Percentiles rank a stretch among this genome's conserved stretches.
These are phyloP conservation scores for Cheilinus undulatus DNA, from an alignment of 2,113 vertebrate genomes.

Conservation along the genomic window DNA sequence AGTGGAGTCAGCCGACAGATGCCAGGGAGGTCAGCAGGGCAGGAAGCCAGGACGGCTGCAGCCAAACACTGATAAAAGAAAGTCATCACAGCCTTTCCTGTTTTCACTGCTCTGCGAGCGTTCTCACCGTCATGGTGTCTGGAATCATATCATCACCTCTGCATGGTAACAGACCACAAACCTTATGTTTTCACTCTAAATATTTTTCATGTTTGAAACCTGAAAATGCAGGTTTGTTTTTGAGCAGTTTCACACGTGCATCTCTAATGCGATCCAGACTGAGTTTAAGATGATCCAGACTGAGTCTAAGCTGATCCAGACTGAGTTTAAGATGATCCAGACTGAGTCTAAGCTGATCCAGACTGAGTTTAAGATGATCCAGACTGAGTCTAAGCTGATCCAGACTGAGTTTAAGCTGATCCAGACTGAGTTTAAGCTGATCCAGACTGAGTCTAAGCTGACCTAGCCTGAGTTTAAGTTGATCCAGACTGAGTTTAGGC, in stretches of 20 bases:
- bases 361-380: too few species aligned
- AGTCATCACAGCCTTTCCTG: conserved; percentile 82
- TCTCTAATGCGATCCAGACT: too few species aligned
- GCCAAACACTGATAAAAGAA: conserved; percentile 82
- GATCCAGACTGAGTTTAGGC: too few species aligned
- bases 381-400: too few species aligned
- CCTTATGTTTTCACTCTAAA: background rate
- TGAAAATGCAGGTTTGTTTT: background rate
- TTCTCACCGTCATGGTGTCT: conserved; percentile 13
- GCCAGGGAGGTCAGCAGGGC: conserved; percentile 58
- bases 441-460: too few species aligned
- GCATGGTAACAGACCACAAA: conserved; percentile 13
- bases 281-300: too few species aligned
- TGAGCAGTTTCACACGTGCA: background rate
- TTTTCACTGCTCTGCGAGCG: conserved; percentile 71
- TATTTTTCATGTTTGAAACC: conserved; percentile 30
- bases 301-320: too few species aligned
- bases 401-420: too few species aligned
- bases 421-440: background rate
- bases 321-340: too few species aligned
- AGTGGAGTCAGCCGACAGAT: conserved; percentile 83
- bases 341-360: too few species aligned
- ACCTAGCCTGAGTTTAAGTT: too few species aligned
- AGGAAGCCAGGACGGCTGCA: conserved; percentile 81
- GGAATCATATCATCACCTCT: background rate